A percentile compares a stretch with the other conserved stretches of the same genome.
Evolutionary conservation across 2,113 vertebrate species (phyloP).

Genomic region (Solea solea): DNA sequence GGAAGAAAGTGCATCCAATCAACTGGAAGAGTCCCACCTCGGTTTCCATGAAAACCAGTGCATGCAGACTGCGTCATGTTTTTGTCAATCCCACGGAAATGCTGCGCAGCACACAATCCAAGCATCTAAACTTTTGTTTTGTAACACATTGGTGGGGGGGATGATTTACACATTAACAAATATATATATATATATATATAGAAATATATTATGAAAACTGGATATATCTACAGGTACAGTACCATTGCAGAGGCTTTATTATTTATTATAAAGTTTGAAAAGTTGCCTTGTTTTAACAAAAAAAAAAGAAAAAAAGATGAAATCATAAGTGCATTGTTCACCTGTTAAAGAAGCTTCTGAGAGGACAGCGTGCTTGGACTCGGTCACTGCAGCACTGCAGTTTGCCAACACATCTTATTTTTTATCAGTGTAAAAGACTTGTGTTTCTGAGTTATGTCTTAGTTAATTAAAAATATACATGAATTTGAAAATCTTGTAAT

Average conservation of each 20-base stretch:
- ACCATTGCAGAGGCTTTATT: slow-evolving; percentile 78
- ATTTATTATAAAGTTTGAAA: slow-evolving; percentile 81
- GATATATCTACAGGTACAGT: slow-evolving; percentile 83
- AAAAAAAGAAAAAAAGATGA: slow-evolving; percentile 54
- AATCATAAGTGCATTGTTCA: slow-evolving; percentile 83
- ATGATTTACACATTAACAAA: slow-evolving; percentile 64
- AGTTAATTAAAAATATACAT: slow-evolving; percentile 84
- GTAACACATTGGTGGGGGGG: slow-evolving; percentile 33
- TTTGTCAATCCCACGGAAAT: slow-evolving; percentile 46
- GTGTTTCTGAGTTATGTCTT: slow-evolving; percentile 85
- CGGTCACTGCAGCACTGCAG: slow-evolving; percentile 58
- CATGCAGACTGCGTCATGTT: slow-evolving; percentile 63
- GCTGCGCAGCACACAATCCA: slow-evolving; percentile 56
- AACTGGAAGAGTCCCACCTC: slow-evolving; percentile 62
- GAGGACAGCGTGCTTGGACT: slow-evolving; percentile 59
- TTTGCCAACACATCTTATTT: slow-evolving; percentile 83
- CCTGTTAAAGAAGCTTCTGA: slow-evolving; percentile 81
- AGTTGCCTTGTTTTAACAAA: slow-evolving; percentile 84
- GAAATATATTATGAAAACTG: slow-evolving; percentile 65
- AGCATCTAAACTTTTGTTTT: slow-evolving; percentile 49
- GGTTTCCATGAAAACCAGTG: slow-evolving; percentile 51
- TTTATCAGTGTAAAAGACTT: slow-evolving; percentile 82
- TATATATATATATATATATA: slow-evolving; percentile 21
- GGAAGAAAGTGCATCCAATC: slow-evolving; percentile 28
- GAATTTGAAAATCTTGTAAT: slow-evolving; percentile 86